A percentile compares a stretch with the other conserved stretches of the same genome.
These are phyloP conservation scores for Ia io DNA, from an alignment of 2,113 vertebrate species.

Conservation along the genomic window DNA sequence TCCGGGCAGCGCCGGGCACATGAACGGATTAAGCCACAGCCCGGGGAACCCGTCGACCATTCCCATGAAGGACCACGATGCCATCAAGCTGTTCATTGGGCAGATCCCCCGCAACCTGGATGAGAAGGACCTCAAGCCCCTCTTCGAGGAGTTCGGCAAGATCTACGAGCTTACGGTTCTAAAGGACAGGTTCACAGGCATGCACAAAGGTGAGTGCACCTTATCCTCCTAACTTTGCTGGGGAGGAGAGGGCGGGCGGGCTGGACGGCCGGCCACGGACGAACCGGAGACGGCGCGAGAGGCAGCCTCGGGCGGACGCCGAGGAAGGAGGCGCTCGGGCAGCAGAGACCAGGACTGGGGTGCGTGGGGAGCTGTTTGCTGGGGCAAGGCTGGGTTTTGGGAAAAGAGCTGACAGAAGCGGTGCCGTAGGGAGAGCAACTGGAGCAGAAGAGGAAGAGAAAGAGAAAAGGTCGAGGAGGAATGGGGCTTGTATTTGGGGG, in stretches of 20 bases:
- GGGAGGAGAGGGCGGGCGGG: slow-evolving; percentile 70
- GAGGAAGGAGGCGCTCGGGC: slow-evolving; percentile 59
- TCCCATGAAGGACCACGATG: slow-evolving; percentile 99
- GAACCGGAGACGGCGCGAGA: slow-evolving; percentile 59
- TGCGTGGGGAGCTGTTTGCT: slow-evolving; percentile 59
- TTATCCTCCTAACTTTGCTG: slow-evolving; percentile 83
- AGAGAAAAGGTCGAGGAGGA: slow-evolving; percentile 49
- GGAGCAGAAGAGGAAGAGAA: slow-evolving; percentile 50
- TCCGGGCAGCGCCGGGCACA: slow-evolving; percentile 95
- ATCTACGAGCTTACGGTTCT: slow-evolving; percentile 99
- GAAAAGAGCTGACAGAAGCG: slow-evolving; percentile 31
- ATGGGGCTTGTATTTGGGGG: background rate
- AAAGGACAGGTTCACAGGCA: slow-evolving; percentile 99
- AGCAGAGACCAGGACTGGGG: slow-evolving; percentile 62
- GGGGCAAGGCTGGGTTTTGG: slow-evolving; percentile 65
- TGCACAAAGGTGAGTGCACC: slow-evolving; percentile 97
- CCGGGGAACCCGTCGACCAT: slow-evolving; percentile 97
- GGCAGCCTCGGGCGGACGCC: slow-evolving; percentile 56
- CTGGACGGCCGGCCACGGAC: slow-evolving; percentile 62
- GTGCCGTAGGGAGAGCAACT: slow-evolving; percentile 12
- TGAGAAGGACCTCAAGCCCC: slow-evolving; percentile 99
- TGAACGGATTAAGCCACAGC: slow-evolving; percentile 99
- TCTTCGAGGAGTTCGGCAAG: slow-evolving; percentile 99
- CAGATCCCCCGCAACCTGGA: slow-evolving; percentile 99
- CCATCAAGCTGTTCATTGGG: slow-evolving; percentile 99